Percentiles rank a stretch among this genome's conserved stretches.
These are phyloP conservation scores for Burhinus bistriatus DNA, from an alignment of 2,113 vertebrate genomes.

Conservation along the genomic window DNA sequence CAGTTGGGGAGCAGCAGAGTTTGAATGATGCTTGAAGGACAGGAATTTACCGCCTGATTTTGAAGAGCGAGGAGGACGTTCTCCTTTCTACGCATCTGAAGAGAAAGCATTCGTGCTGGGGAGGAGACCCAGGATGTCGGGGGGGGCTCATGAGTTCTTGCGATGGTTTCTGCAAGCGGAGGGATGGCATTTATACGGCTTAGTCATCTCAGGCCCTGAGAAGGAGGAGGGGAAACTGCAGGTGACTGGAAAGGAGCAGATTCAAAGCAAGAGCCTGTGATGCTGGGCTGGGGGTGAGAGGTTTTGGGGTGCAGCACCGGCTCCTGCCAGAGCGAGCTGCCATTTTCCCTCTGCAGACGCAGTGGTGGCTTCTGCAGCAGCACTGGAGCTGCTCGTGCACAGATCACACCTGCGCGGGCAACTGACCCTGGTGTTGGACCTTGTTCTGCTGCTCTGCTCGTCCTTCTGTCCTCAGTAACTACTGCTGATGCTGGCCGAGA, in stretches of 20 bases:
- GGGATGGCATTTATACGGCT: rapidly evolving
- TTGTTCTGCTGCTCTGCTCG: neutral
- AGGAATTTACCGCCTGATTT: neutral
- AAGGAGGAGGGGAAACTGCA: neutral
- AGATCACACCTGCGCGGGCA: rapidly evolving
- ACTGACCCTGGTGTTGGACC: rapidly evolving
- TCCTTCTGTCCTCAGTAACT: neutral
- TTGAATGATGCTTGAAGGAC: neutral
- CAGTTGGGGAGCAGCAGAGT: neutral
- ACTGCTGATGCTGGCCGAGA: neutral
- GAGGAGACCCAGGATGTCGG: neutral
- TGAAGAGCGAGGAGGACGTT: neutral
- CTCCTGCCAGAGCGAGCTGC: neutral
- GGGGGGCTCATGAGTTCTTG: neutral
- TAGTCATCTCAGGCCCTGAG: neutral
- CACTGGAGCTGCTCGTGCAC: neutral
- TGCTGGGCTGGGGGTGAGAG: neutral
- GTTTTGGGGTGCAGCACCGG: neutral
- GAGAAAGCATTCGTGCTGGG: neutral
- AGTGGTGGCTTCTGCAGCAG: neutral
- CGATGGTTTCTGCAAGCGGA: neutral
- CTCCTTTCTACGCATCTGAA: neutral
- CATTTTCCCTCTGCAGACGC: neutral
- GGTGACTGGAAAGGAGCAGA: neutral
- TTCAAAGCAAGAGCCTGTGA: neutral